Evolutionary conservation across 2,797 vertebrate genomes (phyloP).

Genomic region (Mus minutoides): DNA sequence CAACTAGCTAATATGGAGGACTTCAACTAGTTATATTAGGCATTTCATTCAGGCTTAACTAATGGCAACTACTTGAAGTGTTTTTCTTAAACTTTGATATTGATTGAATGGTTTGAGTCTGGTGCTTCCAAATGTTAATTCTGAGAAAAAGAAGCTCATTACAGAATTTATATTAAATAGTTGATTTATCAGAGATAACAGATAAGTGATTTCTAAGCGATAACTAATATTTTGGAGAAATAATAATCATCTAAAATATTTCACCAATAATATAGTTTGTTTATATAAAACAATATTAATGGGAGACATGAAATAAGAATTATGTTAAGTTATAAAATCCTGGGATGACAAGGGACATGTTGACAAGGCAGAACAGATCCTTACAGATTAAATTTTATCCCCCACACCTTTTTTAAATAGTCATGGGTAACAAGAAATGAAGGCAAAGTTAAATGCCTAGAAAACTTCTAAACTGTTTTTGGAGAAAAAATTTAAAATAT

Average conservation of each 20-base stretch:
- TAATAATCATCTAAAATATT: neutral
- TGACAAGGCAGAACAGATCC: neutral
- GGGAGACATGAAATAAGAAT: neutral
- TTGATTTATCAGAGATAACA: neutral
- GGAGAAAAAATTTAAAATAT: neutral
- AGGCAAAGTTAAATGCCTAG: neutral
- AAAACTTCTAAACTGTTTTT: neutral
- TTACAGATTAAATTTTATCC: neutral
- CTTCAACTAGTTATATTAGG: neutral
- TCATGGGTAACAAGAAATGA: neutral
- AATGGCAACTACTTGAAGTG: neutral
- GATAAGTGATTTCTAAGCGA: neutral
- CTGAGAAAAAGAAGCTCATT: neutral
- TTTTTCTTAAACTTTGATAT: neutral
- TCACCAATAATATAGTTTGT: neutral
- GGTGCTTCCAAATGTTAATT: neutral
- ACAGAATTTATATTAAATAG: neutral
- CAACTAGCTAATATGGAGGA: neutral
- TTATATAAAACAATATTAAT: neutral
- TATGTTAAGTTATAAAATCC: neutral
- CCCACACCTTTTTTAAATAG: neutral
- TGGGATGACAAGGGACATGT: neutral
- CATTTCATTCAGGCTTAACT: no score
- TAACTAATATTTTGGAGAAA: neutral
- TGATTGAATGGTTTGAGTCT: neutral